phyloP scores from a whole-genome alignment of 2,113 vertebrate species.

The Xyliphius kryptos region DNA sequence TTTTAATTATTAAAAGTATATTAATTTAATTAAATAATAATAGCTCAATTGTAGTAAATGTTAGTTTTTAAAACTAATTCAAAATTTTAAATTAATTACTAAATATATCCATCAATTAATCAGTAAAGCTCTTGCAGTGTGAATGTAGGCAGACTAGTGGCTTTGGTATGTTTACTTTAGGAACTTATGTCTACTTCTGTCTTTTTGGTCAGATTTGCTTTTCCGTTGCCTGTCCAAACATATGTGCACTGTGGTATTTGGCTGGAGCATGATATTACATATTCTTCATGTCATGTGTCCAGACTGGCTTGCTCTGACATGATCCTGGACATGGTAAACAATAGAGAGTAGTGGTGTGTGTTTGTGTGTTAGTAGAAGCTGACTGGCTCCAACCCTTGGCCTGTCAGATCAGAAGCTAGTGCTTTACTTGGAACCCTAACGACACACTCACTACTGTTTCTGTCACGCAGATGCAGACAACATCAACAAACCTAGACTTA shows the following conservation, averaged over 20 bases:
- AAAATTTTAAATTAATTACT: no score
- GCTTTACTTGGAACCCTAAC: conserved; percentile 47
- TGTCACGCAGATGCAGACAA: conserved; percentile 53
- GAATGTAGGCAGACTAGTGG: no score
- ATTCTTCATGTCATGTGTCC: conserved; percentile 33
- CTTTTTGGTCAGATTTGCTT: conserved; percentile 21
- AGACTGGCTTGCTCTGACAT: conserved; percentile 24
- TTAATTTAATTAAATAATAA: no score
- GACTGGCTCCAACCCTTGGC: conserved; percentile 46
- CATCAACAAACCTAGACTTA: conserved; percentile 54
- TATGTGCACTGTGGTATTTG: conserved; percentile 17
- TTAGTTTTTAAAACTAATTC: no score
- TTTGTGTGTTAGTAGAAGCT: conserved; percentile 41
- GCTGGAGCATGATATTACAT: conserved; percentile 22
- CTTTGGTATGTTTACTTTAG: conserved; percentile 6
- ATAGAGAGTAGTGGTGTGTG: conserved; percentile 23
- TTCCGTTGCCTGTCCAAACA: conserved; percentile 33
- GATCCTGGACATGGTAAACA: conserved; percentile 26
- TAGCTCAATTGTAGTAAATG: no score
- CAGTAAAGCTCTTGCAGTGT: no score
- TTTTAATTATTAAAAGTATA: no score
- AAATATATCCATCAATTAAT: no score
- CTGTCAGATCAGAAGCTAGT: conserved; percentile 57
- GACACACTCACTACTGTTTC: conserved; percentile 64
- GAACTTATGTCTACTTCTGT: conserved; percentile 13